A percentile compares a stretch with the other conserved stretches of the same genome.
These are phyloP conservation scores for Nautilus pompilius DNA, from an alignment of 1,140 invertebrate genomes.

Conservation along the genomic window DNA sequence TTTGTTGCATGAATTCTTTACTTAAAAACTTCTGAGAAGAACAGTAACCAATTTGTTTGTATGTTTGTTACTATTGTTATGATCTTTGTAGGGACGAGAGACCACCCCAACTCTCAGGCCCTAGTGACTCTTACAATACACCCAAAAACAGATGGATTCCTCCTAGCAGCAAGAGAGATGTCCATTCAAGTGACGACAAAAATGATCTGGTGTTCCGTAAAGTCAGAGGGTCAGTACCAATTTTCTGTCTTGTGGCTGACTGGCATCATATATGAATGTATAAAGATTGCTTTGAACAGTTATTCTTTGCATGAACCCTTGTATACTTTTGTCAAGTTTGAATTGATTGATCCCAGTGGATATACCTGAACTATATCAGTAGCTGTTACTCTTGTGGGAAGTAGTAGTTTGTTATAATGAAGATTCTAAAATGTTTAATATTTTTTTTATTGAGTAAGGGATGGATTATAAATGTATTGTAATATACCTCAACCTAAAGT, in stretches of 20 bases:
- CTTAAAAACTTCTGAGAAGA: not conserved
- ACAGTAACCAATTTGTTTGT: not conserved
- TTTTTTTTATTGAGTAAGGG: too few species aligned
- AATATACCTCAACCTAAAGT: too few species aligned
- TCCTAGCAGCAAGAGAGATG: constrained; percentile 91
- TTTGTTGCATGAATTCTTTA: not conserved
- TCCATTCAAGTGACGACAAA: constrained; percentile 82
- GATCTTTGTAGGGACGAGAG: constrained; percentile 66
- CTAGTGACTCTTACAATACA: constrained; percentile 65
- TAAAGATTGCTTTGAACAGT: too few species aligned
- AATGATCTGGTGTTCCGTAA: constrained; percentile 93
- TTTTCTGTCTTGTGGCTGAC: too few species aligned
- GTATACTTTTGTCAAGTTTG: not conserved
- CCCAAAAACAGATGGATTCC: constrained; percentile 89
- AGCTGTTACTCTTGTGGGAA: too few species aligned
- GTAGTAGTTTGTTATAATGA: too few species aligned
- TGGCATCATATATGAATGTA: too few species aligned
- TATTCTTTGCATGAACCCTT: too few species aligned
- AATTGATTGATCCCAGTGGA: too few species aligned
- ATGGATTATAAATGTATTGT: too few species aligned
- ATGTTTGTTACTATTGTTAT: constrained; percentile 8
- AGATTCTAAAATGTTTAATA: too few species aligned
- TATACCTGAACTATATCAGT: too few species aligned
- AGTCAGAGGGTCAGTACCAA: constrained; percentile 60
- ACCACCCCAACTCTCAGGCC: constrained; percentile 55